Evolutionary conservation across 2,113 vertebrate genomes (phyloP), one percentile per base, ranked within the genome.

Genomic region (Puma concolor): DNA sequence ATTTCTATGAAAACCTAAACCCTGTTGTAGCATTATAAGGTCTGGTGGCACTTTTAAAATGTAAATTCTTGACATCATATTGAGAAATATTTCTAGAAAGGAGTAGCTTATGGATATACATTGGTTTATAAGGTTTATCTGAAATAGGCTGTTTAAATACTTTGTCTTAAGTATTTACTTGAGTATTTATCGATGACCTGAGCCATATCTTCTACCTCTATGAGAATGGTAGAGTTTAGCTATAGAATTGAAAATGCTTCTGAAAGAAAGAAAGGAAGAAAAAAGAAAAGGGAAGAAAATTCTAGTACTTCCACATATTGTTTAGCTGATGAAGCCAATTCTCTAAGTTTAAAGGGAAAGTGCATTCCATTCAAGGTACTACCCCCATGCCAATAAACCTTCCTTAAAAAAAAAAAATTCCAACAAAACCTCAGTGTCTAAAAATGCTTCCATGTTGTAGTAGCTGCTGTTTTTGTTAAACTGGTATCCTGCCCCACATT

Each of bases 11-110:
- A 54, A 69, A 97, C 54, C 25, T 66, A 81, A 95, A 88, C 27
- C 64, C 33, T 66, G 1, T 67, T 79, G 31, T 54, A 88, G 16
- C 27, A 88, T 69, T 79, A 7, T 69, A n/a, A 92, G 66, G 13
- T 69, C 66, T 79, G 1, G 10, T 97, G 84, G 21, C 71, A 97
- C 96, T 98, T 96, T 88, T 11, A 41, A 93, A 97, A 81, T 52
- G 29, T 6, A 94, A 94, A 63, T 92, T 92, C 38, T 92, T 92
- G 33, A 91, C 36, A 81, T 33, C 23, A 92, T 84, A 83, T 50
- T 90, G 36, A 97, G 41, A 96, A 89, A 80, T 94, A 84, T 94
- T 97, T 97, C 72, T 88, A 48, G 25, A 82, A 96, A 52, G 25
- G 54, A 52, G 31, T 79, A 79, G 31, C 76, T 79, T 52, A 52